These are phyloP conservation scores for Tetramorium alpestre DNA, from an alignment of 1,140 invertebrate genomes.

Conservation along the genomic window DNA sequence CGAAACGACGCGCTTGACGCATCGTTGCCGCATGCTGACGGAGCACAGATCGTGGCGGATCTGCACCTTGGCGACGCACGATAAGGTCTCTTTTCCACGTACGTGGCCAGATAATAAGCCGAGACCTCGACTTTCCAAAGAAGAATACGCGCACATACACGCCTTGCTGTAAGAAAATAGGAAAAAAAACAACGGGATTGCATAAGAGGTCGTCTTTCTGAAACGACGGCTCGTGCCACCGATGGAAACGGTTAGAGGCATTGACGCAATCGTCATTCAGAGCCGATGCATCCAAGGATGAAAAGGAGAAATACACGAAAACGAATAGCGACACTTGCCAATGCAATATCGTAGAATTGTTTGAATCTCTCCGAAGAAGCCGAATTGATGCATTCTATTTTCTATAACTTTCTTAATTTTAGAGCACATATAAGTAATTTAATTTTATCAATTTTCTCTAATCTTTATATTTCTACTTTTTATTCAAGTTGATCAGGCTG, in stretches of 20 bases:
- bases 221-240: constrained; percentile 67
- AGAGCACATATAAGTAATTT: background rate
- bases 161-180: background rate
- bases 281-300: constrained; percentile 10
- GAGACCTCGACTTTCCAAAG: constrained; percentile 73
- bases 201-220: constrained; percentile 59
- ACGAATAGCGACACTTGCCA: background rate
- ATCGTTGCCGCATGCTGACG: constrained; percentile 10
- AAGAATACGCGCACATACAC: constrained; percentile 59
- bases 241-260: constrained; percentile 46
- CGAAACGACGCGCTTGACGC: constrained; percentile 34
- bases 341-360: background rate
- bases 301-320: background rate
- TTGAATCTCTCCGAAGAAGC: background rate
- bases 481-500: background rate
- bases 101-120: constrained; percentile 65
- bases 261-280: constrained; percentile 55
- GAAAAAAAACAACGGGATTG: constrained; percentile 61
- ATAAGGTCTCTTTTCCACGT: constrained; percentile 67
- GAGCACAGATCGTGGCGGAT: constrained; percentile 45
- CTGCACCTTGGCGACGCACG: constrained; percentile 38
- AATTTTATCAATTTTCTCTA: background rate
- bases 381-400: background rate
- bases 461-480: background rate
- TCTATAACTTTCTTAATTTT: background rate